phyloP scores from a whole-genome alignment of 1,140 invertebrate genomes.

The Magallana angulata region DNA sequence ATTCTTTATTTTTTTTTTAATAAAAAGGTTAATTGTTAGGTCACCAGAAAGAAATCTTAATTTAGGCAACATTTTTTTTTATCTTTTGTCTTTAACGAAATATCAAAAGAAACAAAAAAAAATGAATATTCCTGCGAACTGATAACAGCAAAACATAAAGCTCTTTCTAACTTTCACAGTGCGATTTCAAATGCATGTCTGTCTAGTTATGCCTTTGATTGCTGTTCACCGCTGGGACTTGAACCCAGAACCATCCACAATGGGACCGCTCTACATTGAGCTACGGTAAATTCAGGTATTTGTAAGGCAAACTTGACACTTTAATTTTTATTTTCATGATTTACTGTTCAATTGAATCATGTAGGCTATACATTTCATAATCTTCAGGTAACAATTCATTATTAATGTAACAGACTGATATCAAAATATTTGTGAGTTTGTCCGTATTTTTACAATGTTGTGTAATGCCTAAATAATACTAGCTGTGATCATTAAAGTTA shows the following conservation, averaged over 20 bases:
- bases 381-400: too few species aligned
- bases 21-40: too few species aligned
- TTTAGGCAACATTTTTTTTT: too few species aligned
- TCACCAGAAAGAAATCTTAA: too few species aligned
- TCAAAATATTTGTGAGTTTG: too few species aligned
- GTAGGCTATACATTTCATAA: too few species aligned
- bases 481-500: background rate
- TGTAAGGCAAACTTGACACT: background rate
- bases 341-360: too few species aligned
- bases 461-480: background rate
- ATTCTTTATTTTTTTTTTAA: too few species aligned
- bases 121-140: background rate
- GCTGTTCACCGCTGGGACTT: conserved; percentile 13
- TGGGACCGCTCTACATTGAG: conserved; percentile 8
- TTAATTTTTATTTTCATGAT: too few species aligned
- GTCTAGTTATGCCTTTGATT: background rate
- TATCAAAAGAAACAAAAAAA: background rate
- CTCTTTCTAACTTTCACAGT: background rate
- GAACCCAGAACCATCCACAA: conserved; percentile 13
- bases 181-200: too few species aligned
- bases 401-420: too few species aligned
- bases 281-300: background rate
- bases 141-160: too few species aligned
- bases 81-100: background rate
- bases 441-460: background rate